Evolutionary conservation across 2,113 vertebrate species (phyloP), one percentile per base, ranked within the genome.

Genomic region (Labeo rohita): DNA sequence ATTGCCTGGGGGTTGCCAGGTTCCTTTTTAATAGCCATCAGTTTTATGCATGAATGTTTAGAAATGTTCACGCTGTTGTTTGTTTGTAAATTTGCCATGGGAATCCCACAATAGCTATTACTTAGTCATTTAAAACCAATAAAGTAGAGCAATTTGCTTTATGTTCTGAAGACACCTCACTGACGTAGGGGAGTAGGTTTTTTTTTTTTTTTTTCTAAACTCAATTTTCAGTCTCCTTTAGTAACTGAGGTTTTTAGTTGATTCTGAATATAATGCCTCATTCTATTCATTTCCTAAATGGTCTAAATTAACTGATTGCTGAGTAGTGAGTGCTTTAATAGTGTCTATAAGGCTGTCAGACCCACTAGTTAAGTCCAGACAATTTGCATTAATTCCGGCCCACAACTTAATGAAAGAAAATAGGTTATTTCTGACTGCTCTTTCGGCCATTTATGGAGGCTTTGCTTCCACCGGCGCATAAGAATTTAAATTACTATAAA

Each of bases 201-300:
- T 28, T 28, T 6, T 5, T 80, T 47, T 65, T n/a, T 6, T 5
- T 80, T 47, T 65, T n/a, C 43, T n/a, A 11, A 80, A 63, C 78
- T 80, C 21, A 5, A 11, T 80, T 80, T 80, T 47, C 21, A 16
- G 36, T 80, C 12, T 21, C 9, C 0, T 21, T 13, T 80, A 59
- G 45, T 45, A 80, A 16, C 12, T 47, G 21, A 45, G 63, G 78
- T 63, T 80, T 65, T 63, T 4, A 8, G 5, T 65, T 65, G 39
- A 80, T 80, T 63, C 56, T 63, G 36, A 63, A 63, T 47, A 47
- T 65, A 80, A 18, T 80, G n/a, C n/a, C 43, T 49, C 59, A 49
- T 49, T 80, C 59, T 65, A 18, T 65, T 80, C 3, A 65, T 80
- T 80, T 49, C 59, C 59, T 80, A 47, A 63, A 80, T 80, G 78